Conservation (phyloP, 1,140 invertebrate genomes). For the Anagrus nilaparvatae region DNA sequence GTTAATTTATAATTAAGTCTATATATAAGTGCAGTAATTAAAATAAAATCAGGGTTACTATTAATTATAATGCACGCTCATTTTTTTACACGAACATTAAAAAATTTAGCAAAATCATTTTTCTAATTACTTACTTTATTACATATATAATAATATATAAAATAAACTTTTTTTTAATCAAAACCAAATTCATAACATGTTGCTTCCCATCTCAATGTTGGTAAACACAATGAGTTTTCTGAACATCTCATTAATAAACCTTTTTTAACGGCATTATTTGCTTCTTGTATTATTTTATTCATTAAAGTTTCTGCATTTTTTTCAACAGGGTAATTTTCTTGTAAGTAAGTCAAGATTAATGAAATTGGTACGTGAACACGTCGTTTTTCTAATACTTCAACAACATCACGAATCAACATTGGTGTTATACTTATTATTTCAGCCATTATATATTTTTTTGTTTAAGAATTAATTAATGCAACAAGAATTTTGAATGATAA, state of each 20-base stretch:
- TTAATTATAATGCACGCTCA: too few relatives aligned
- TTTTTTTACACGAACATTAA: too few relatives aligned
- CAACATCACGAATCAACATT: slow-evolving; percentile 1
- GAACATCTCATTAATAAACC: not conserved
- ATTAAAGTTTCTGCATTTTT: not conserved
- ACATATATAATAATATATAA: too few relatives aligned
- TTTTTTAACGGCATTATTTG: slow-evolving; percentile 1
- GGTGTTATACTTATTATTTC: too few relatives aligned
- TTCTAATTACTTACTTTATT: too few relatives aligned
- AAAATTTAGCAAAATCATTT: too few relatives aligned
- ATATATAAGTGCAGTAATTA: too few relatives aligned
- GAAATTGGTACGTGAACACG: slow-evolving; percentile 1
- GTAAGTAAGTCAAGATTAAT: slow-evolving; percentile 4
- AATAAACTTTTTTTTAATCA: not conserved
- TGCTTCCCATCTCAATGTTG: slow-evolving; percentile 3
- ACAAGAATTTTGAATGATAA: too few relatives aligned
- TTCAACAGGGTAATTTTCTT: not conserved
- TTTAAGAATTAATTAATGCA: too few relatives aligned
- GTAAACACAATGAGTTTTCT: not conserved
- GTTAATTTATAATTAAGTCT: too few relatives aligned
- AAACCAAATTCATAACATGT: slow-evolving; percentile 3
- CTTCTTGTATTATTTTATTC: not conserved
- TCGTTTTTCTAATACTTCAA: slow-evolving; percentile 7
- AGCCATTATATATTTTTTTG: too few relatives aligned
- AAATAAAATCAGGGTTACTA: too few relatives aligned